These are phyloP conservation scores for Ophion costatus DNA, from an alignment of 2,888 invertebrate genomes.

Conservation along the genomic window DNA sequence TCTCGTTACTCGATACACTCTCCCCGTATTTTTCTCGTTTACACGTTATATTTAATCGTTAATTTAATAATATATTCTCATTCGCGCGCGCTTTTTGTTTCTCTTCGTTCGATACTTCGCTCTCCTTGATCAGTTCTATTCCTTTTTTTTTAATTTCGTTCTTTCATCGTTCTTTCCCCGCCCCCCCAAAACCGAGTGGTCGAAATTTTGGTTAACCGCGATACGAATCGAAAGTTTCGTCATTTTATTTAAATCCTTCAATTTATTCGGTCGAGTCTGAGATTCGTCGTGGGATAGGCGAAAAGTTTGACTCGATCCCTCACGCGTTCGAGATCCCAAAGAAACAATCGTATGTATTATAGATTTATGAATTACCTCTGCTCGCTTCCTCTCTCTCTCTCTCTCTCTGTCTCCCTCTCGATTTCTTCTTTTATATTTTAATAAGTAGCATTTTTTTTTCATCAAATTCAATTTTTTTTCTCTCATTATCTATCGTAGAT, in stretches of 20 bases:
- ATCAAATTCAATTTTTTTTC: conserved; percentile 78
- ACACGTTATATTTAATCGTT: conserved; percentile 68
- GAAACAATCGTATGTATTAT: conserved; percentile 81
- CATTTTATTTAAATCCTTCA: conserved; percentile 14
- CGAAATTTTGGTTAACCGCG: conserved; percentile 14
- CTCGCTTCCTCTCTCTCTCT: conserved; percentile 57
- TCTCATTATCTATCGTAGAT: conserved; percentile 83
- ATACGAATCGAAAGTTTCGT: conserved; percentile 17
- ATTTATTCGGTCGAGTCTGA: conserved; percentile 22
- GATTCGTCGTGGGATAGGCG: not conserved
- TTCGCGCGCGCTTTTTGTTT: conserved; percentile 52
- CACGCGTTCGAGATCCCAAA: conserved; percentile 73
- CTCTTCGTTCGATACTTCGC: conserved; percentile 41
- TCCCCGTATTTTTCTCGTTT: conserved; percentile 61
- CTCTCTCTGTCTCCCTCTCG: conserved; percentile 64
- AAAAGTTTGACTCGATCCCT: conserved; percentile 47
- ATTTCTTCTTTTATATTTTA: conserved; percentile 77
- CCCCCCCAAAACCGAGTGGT: not conserved
- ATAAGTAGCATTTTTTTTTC: conserved; percentile 79
- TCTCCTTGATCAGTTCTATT: not conserved
- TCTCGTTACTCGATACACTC: conserved; percentile 60
- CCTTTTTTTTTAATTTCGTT: conserved; percentile 62
- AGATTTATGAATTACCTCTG: conserved; percentile 79
- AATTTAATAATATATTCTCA: conserved; percentile 67
- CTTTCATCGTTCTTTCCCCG: conserved; percentile 7